Base-by-base conservation (phyloP, 1,140 invertebrate genomes). In the Telenomus remus region DNA sequence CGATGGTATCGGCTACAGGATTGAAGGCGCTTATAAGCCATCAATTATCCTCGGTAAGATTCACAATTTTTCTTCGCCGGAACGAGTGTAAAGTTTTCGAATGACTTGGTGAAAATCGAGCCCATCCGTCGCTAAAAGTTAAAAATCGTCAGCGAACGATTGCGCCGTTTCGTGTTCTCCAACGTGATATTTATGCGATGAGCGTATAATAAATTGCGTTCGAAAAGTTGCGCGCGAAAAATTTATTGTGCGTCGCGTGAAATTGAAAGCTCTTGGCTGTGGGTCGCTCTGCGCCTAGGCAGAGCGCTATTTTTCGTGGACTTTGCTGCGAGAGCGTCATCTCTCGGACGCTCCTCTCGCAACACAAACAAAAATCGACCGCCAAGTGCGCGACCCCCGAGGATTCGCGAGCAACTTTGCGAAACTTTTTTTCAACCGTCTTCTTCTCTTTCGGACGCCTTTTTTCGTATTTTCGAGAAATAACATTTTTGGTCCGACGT, bases 131-230 rank as follows among this genome's bases (percentile, higher is more conserved):
- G 37, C 42, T 46, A 61, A 78, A n/a, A 78, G 76, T 78, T 69
- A 66, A 78, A n/a, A n/a, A 71, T 59, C 46, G 66, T 3, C 8
- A 47, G 46, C 46, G 13, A 37, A 61, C 55, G 68, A 66, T 69
- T 61, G 57, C 56, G 55, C 70, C 65, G 74, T 64, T 78, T 78
- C 70, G 19, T 6, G 70, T 78, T 69, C 43, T 3, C 14, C 43
- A 49, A 55, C 47, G 47, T 77, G 73, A 60, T 78, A 78, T 78
- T 78, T 78, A 78, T 78, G 64, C 75, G 75, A 73, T 44, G 69
- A 61, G 61, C 44, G 75, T 65, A 78, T 73, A 73, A 78, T 77
- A 77, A 77, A 77, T 77, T 77, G 59, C 64, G 63, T 72, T 77
- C 64, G 75, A 77, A 77, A n/a, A 77, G 75, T 77, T 77, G 34